phyloP scores from a whole-genome alignment of 1,140 invertebrate species.

The Sinonovacula constricta region DNA sequence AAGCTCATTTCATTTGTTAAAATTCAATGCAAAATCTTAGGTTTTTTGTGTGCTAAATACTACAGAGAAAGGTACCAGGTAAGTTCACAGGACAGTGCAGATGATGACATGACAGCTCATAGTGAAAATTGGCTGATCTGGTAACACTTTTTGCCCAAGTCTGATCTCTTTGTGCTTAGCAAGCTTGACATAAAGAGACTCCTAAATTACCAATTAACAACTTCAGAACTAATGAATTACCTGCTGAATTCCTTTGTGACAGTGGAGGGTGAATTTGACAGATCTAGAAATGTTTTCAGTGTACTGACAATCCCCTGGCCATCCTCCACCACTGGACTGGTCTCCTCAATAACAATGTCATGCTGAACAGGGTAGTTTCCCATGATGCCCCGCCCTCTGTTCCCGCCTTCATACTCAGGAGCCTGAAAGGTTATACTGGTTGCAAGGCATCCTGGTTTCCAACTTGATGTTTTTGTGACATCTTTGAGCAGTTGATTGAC shows the following conservation, averaged over 20 bases:
- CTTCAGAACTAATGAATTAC: constrained; percentile 25
- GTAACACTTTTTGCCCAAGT: too few species aligned
- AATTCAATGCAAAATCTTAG: too few species aligned
- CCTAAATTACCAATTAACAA: background rate
- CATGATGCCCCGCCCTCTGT: constrained; percentile 43
- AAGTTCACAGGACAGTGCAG: too few species aligned
- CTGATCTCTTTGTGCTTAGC: too few species aligned
- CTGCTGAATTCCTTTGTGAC: constrained; percentile 44
- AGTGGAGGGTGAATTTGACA: background rate
- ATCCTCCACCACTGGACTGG: constrained; percentile 7
- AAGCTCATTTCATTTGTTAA: too few species aligned
- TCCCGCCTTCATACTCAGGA: constrained; percentile 44
- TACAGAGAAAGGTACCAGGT: too few species aligned
- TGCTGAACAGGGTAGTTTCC: constrained; percentile 60
- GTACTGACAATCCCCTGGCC: background rate
- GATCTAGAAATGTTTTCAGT: background rate
- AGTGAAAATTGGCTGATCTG: too few species aligned
- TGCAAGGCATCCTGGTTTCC: constrained; percentile 66
- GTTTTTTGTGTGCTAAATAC: too few species aligned
- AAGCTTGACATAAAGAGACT: too few species aligned
- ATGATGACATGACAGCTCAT: too few species aligned
- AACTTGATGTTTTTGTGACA: constrained; percentile 62
- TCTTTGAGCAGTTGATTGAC: constrained; percentile 65
- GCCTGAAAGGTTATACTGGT: constrained; percentile 53
- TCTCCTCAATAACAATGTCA: constrained; percentile 59